These are phyloP conservation scores for Spinus pinus DNA, from an alignment of 2,797 vertebrate species.

Conservation along the genomic window DNA sequence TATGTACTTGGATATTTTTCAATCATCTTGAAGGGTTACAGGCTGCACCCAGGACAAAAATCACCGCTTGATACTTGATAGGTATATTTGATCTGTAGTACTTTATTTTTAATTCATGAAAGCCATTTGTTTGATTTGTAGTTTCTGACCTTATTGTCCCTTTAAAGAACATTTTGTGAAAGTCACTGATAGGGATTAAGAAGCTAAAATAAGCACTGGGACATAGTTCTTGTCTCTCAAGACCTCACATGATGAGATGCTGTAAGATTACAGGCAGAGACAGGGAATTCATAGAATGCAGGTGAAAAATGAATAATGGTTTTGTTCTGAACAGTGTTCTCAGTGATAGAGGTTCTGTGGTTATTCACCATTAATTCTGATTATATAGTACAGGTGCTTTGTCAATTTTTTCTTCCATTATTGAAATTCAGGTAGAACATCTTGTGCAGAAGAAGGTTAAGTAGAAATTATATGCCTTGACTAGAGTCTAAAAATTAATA, in stretches of 20 bases:
- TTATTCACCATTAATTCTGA: neutral
- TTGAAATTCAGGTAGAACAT: neutral
- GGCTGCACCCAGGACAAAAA: neutral
- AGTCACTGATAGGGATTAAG: slow-evolving; percentile 5
- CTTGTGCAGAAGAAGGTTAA: neutral
- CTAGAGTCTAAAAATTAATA: neutral
- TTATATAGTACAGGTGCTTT: neutral
- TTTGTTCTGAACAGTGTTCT: slow-evolving; percentile 48
- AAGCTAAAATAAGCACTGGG: slow-evolving; percentile 30
- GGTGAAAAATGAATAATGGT: slow-evolving; percentile 43
- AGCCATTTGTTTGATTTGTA: slow-evolving; percentile 24
- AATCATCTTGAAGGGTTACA: neutral
- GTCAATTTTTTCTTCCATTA: neutral
- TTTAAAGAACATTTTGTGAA: slow-evolving; percentile 28
- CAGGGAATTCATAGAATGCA: neutral
- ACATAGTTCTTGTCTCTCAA: slow-evolving; percentile 36
- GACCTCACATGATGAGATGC: neutral
- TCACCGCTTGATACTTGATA: neutral
- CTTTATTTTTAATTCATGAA: slow-evolving; percentile 46
- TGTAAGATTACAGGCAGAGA: slow-evolving; percentile 17
- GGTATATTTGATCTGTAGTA: neutral
- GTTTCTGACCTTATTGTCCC: slow-evolving; percentile 26
- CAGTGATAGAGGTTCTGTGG: neutral
- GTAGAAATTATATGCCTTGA: neutral
- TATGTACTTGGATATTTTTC: neutral